Percentiles rank a stretch among this genome's conserved stretches.
Conservation (phyloP, 2,888 invertebrate genomes). For the Saturnia pavonia region DNA sequence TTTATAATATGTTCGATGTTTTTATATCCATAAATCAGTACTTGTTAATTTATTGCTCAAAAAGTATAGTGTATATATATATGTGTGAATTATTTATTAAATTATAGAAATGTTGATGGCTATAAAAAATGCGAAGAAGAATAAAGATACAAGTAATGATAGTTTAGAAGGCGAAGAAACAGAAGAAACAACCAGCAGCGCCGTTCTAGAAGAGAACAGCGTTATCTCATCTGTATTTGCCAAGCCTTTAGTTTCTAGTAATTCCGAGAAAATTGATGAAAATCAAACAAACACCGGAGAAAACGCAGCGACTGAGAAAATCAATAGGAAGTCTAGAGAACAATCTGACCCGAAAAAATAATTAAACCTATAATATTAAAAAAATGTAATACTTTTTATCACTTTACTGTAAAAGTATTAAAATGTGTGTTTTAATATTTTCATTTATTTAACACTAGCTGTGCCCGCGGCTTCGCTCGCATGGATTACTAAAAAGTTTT, state of each 20-base stretch:
- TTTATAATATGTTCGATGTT: no score
- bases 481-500: no score
- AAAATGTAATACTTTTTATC: neutral
- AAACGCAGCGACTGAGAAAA: neutral
- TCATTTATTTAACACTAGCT: neutral
- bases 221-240: conserved; percentile 22
- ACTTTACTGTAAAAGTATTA: neutral
- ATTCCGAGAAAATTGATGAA: conserved; percentile 5
- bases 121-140: conserved; percentile 63
- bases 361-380: neutral
- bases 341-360: neutral
- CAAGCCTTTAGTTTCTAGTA: conserved; percentile 20
- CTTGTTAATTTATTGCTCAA: neutral
- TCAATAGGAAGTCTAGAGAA: neutral
- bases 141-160: conserved; percentile 40
- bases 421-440: neutral
- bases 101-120: conserved; percentile 64
- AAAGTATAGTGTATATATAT: no score
- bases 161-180: conserved; percentile 22
- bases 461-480: no score
- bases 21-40: neutral
- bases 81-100: neutral
- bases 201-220: conserved; percentile 9
- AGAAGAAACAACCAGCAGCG: conserved; percentile 1
- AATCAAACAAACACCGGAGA: neutral